These are phyloP conservation scores for Elmis aenea DNA, from an alignment of 2,888 invertebrate species.

Conservation along the genomic window DNA sequence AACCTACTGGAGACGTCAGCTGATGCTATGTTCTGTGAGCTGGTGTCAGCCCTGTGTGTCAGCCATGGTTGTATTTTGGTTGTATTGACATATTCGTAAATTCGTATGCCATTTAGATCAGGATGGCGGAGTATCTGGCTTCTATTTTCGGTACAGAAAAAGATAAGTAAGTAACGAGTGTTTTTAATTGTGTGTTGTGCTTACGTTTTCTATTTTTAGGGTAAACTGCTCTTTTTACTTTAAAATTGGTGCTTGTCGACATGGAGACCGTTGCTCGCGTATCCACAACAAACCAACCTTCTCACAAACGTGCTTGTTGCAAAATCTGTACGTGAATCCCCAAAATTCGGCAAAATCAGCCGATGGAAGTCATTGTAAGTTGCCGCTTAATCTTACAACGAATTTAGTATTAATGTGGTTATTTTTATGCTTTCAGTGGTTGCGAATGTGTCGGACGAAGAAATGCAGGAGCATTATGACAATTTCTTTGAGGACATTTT, in stretches of 20 bases:
- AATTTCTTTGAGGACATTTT: conserved; percentile 99
- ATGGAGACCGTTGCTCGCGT: conserved; percentile 96
- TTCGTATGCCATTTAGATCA: no score
- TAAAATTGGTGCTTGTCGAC: conserved; percentile 99
- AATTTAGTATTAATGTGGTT: no score
- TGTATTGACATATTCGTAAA: no score
- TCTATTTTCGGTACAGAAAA: conserved; percentile 98
- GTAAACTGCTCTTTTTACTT: conserved; percentile 99
- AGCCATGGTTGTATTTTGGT: no score
- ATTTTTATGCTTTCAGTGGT: conserved; percentile 61
- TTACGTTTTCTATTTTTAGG: conserved; percentile 49
- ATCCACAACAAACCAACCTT: conserved; percentile 99
- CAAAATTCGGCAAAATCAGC: conserved; percentile 97
- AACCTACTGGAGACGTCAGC: no score
- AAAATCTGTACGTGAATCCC: conserved; percentile 97
- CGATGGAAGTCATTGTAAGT: conserved; percentile 89
- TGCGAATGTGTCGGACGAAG: conserved; percentile 92
- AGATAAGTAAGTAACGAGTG: conserved; percentile 74
- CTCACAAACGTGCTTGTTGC: conserved; percentile 94
- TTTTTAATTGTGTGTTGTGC: conserved; percentile 3
- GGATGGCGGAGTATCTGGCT: conserved; percentile 95
- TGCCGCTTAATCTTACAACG: no score
- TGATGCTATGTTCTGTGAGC: no score
- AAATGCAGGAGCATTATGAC: conserved; percentile 99
- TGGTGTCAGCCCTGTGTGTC: no score